Evolutionary conservation across 2,113 vertebrate genomes (phyloP), one percentile per base, ranked within the genome.

Genomic region (Heterocephalus glaber): DNA sequence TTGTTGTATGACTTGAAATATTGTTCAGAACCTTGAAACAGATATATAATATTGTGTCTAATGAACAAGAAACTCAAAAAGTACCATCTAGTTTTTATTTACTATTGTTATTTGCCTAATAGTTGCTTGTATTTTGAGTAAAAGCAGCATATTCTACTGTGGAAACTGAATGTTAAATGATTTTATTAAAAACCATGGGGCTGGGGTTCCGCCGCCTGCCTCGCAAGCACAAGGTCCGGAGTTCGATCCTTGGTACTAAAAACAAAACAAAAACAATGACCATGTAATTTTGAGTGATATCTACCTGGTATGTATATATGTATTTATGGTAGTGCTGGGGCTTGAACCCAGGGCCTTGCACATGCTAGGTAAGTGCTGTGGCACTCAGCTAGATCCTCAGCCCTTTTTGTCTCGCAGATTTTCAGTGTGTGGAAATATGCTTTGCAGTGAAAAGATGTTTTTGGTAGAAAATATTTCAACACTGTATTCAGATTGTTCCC

Each of bases 21-120:
- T 95, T 54, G 30, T 96, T 98, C 91, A 79, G 84, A 92, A 91
- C 86, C 88, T 63, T 52, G 94, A 96, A 98, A 86, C 94, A 96
- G 95, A 97, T 93, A 92, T 92, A 76, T 4, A 0, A 94, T 96
- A 98, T n/a, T n/a, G n/a, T n/a, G 96, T 92, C 94, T 98, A 44
- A 41, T 92, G 97, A 98, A 70, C 89, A 96, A 92, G 92, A 68
- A 0, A 92, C 96, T 98, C 97, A 98, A 97, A 97, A 97, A 97
- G 96, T 90, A 98, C 97, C 92, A 83, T 97, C 92, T 92, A 95
- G 63, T 95, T 90, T 52, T 52, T 49, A 30, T 47, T 54, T 54
- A 54, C 90, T 97, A 80, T 38, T 47, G 4, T 1, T 41, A 84
- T 44, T 86, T 96, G 80, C 87, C 65, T 97, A 94, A 68, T 8